Conservation (phyloP, 2,888 invertebrate species). For the Drosophila anceps region DNA sequence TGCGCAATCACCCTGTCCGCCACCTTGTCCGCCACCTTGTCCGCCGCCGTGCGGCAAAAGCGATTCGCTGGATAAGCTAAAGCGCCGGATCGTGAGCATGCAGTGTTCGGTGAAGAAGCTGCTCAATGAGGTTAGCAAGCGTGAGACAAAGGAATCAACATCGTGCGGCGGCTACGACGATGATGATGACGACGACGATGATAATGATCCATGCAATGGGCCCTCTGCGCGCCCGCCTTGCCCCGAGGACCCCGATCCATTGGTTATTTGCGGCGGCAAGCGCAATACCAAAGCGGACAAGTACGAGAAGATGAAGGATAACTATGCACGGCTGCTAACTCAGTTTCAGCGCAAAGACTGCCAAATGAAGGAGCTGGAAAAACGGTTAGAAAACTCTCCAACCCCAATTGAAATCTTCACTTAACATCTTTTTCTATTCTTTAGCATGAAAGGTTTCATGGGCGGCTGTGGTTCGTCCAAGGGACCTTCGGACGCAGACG, state of each 20-base stretch:
- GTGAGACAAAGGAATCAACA: slow-evolving; percentile 44
- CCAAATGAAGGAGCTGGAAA: slow-evolving; percentile 81
- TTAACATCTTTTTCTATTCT: neutral
- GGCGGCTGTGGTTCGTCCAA: slow-evolving; percentile 57
- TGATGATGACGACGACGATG: slow-evolving; percentile 33
- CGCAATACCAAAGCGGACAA: slow-evolving; percentile 73
- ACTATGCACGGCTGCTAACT: slow-evolving; percentile 80
- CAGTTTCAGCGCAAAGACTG: slow-evolving; percentile 82
- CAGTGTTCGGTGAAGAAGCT: slow-evolving; percentile 74
- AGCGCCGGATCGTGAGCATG: slow-evolving; percentile 73
- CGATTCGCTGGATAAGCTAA: slow-evolving; percentile 72
- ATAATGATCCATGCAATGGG: neutral
- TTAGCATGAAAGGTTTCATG: slow-evolving; percentile 73
- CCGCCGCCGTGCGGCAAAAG: slow-evolving; percentile 31
- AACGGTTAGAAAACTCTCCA: slow-evolving; percentile 54
- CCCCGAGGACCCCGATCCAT: slow-evolving; percentile 71
- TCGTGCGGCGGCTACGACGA: slow-evolving; percentile 18
- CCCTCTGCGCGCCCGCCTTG: slow-evolving; percentile 34
- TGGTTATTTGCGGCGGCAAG: slow-evolving; percentile 70
- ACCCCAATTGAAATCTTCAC: no score
- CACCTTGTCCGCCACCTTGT: slow-evolving; percentile 21
- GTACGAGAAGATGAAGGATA: slow-evolving; percentile 80
- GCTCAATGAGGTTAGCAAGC: slow-evolving; percentile 64
- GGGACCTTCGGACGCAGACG: slow-evolving; percentile 63
- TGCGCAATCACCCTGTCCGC: slow-evolving; percentile 22